Percentiles rank a stretch among this genome's conserved stretches.
Conservation (phyloP, 1,140 invertebrate genomes). For the Pseudomyrmex pallidus region DNA sequence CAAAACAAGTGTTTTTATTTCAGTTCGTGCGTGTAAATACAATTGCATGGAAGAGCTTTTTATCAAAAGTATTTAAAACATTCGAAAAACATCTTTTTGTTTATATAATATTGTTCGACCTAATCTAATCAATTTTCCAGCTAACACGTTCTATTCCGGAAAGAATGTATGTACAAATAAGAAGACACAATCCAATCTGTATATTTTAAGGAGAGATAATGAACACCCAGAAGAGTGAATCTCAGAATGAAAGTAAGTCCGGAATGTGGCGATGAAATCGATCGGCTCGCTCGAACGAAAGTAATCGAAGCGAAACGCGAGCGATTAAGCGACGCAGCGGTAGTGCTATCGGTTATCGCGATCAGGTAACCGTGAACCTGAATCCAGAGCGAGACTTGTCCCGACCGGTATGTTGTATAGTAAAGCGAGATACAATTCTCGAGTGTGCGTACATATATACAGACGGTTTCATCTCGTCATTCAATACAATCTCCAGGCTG, state of each 20-base stretch:
- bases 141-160: too few species aligned
- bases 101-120: too few species aligned
- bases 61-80: too few species aligned
- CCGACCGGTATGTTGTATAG: constrained; percentile 13
- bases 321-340: constrained; percentile 25
- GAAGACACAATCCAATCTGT: too few species aligned
- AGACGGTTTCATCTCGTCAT: neutral
- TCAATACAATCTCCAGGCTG: neutral
- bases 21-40: too few species aligned
- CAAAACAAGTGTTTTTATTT: too few species aligned
- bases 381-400: constrained; percentile 34
- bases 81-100: too few species aligned
- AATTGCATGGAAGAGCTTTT: too few species aligned
- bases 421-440: constrained; percentile 3
- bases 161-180: too few species aligned
- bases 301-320: constrained; percentile 24
- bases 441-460: neutral
- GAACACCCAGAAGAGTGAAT: neutral
- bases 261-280: constrained; percentile 12
- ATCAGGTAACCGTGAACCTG: constrained; percentile 53
- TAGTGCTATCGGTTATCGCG: constrained; percentile 32
- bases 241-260: neutral
- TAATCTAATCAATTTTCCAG: too few species aligned
- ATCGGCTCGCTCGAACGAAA: constrained; percentile 6
- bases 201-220: too few species aligned